These are phyloP conservation scores for Archips crataeganus DNA, from an alignment of 2,888 invertebrate genomes.

Conservation along the genomic window DNA sequence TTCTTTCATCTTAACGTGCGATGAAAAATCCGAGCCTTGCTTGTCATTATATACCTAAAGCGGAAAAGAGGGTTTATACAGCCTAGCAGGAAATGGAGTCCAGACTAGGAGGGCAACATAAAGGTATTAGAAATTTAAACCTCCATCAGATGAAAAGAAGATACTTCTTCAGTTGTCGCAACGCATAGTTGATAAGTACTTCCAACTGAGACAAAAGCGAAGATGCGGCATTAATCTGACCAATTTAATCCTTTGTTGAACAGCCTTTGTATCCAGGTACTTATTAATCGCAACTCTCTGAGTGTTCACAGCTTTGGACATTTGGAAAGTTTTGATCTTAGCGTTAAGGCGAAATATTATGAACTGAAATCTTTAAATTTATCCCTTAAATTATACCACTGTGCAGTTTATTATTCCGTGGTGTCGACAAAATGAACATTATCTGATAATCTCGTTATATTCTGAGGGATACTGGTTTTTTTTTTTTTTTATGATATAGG, in stretches of 20 bases:
- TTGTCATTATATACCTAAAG: too few relatives aligned
- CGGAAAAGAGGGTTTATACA: not conserved
- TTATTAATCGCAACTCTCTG: slow-evolving; percentile 50
- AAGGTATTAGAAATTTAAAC: not conserved
- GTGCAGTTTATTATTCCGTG: slow-evolving; percentile 50
- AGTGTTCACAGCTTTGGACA: slow-evolving; percentile 52
- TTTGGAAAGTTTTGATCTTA: slow-evolving; percentile 59
- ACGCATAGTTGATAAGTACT: not conserved
- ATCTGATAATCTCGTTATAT: slow-evolving; percentile 47
- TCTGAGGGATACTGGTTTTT: too few relatives aligned
- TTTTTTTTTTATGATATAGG: too few relatives aligned
- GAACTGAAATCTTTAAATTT: slow-evolving; percentile 55
- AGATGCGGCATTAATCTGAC: slow-evolving; percentile 41
- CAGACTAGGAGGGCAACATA: not conserved
- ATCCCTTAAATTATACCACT: slow-evolving; percentile 39
- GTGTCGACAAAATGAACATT: slow-evolving; percentile 49
- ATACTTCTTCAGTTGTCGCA: slow-evolving; percentile 21
- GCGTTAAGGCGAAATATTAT: slow-evolving; percentile 58
- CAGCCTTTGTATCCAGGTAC: slow-evolving; percentile 43
- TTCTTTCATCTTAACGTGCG: too few relatives aligned
- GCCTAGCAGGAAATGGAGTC: not conserved
- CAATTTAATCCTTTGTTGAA: slow-evolving; percentile 46
- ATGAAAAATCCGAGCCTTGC: too few relatives aligned
- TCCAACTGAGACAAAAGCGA: slow-evolving; percentile 30
- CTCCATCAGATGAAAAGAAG: not conserved